Evolutionary conservation across 2,888 invertebrate genomes (phyloP).

Genomic region (Dioctria rufipes): DNA sequence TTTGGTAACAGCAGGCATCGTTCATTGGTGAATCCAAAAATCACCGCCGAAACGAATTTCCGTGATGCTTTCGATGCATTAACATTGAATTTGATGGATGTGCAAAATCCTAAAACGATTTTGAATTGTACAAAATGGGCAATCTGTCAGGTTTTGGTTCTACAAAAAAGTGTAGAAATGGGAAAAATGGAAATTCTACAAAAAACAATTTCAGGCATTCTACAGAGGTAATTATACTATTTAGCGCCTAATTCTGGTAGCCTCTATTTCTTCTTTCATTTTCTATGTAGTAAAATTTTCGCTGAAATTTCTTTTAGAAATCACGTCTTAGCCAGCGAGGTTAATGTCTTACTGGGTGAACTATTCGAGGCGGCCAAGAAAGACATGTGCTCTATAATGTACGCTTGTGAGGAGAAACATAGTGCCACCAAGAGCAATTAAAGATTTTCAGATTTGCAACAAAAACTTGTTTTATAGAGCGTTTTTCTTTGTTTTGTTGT

Average conservation of each 20-base stretch:
- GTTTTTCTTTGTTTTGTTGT: not conserved
- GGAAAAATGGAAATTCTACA: conserved; percentile 9
- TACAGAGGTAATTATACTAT: not conserved
- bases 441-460: not conserved
- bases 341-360: conserved; percentile 35
- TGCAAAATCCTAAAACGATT: not conserved
- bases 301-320: conserved; percentile 15
- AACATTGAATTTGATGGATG: not conserved
- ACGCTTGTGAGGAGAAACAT: conserved; percentile 33
- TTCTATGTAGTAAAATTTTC: not conserved
- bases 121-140: conserved; percentile 2
- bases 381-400: conserved; percentile 34
- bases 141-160: conserved; percentile 9
- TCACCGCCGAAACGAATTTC: not conserved
- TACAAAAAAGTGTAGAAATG: conserved; percentile 5
- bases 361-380: conserved; percentile 33
- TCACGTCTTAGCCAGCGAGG: not conserved
- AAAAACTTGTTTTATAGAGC: not conserved
- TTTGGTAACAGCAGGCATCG: not conserved
- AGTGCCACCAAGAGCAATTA: not conserved
- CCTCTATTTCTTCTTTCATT: not conserved
- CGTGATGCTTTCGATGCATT: conserved; percentile 3
- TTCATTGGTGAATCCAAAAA: not conserved
- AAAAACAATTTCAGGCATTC: conserved; percentile 6
- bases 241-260: not conserved